phyloP scores from a whole-genome alignment of 2,113 vertebrate species.

The Theristicus caerulescens region DNA sequence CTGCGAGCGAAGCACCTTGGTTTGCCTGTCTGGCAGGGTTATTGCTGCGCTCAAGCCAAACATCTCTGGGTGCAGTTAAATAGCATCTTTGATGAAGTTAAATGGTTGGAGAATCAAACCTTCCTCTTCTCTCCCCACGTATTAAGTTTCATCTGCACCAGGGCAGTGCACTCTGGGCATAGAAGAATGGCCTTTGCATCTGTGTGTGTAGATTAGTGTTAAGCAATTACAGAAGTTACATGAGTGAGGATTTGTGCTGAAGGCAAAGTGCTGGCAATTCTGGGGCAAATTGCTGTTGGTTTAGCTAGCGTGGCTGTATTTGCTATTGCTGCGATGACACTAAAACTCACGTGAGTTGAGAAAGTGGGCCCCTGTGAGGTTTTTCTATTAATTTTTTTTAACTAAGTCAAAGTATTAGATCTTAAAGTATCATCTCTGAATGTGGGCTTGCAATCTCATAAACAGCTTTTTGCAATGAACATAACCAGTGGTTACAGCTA shows the following conservation, averaged over 20 bases:
- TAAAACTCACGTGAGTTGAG: neutral
- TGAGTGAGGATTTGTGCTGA: neutral
- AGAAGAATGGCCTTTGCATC: neutral
- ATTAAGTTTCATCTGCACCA: accelerated
- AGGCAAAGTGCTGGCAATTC: neutral
- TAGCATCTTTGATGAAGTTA: accelerated
- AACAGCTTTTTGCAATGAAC: neutral
- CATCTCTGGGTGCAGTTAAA: neutral
- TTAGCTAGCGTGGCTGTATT: neutral
- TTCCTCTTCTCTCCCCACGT: neutral
- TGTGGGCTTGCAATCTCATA: neutral
- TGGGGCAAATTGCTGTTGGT: neutral
- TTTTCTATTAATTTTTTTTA: neutral
- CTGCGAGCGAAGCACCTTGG: neutral
- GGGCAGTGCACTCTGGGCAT: neutral
- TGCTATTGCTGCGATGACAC: neutral
- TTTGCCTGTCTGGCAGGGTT: neutral
- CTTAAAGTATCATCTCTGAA: neutral
- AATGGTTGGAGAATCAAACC: neutral
- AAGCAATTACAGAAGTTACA: neutral
- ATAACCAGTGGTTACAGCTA: neutral
- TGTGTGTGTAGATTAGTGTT: neutral
- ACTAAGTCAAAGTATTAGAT: neutral
- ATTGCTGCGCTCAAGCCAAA: neutral
- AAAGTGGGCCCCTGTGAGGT: neutral